Base-by-base conservation (phyloP, 2,113 vertebrate species). In the Helogale parvula region DNA sequence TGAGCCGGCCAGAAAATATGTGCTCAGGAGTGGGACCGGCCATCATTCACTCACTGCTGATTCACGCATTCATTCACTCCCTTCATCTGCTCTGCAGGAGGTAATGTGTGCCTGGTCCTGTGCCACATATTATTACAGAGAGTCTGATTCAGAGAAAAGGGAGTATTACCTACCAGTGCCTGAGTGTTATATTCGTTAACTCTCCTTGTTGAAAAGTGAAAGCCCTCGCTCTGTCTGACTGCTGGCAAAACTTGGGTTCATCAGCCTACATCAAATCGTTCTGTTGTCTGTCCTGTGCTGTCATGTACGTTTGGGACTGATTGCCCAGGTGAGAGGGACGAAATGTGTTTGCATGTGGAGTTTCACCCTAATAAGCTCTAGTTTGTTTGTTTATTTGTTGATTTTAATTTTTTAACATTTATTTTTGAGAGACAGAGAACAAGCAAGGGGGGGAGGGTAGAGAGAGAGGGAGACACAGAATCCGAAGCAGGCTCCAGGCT, bases 111-210 rank as follows among this genome's bases (percentile, higher is more conserved):
- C 14, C 71, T 50, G 8, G 33, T 29, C 45, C 60, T 82, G 35
- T 27, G 8, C 23, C 21, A 33, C 15, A 17, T 6, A 31, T 7
- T 6, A 31, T 7, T 2, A 23, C 5, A 3, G 41, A 4, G 27
- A 17, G 7, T 88, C 52, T 50, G 57, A 63, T 29, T 54, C 72
- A 33, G 63, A 74, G 63, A 9, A 19, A 25, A 31, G 25, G 41
- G 11, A 38, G 50, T 5, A 1, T 33, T 19, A 29, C 57, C 52
- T 23, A 33, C 15, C 27, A 80, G 33, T 0, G 45, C 16, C 19
- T 7, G 0, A 1, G 25, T 35, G 74, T 33, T 12, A 27, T 5
- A 2, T 25, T 12, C 13, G 1, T 52, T 77, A 29, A 50, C 14
- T 25, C 10, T 27, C 47, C 50, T 80, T 52, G 29, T 54, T 92